Evolutionary conservation across 2,113 vertebrate species (phyloP).

Genomic region (Mystacornis crossleyi): DNA sequence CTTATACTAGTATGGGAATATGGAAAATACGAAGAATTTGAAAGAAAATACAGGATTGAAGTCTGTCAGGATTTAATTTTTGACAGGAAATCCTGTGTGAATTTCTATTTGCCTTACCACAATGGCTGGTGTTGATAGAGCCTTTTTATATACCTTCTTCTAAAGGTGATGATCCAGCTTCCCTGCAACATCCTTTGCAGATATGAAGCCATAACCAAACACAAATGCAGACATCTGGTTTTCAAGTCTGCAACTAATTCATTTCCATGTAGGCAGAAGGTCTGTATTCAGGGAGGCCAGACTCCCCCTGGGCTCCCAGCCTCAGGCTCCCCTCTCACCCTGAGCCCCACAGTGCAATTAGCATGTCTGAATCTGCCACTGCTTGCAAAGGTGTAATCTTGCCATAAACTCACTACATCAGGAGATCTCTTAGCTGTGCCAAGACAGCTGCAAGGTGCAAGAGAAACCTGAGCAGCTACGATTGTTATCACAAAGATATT

Average conservation of each 20-base stretch:
- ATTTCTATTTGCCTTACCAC: not conserved
- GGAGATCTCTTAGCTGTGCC: not conserved
- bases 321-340: not conserved
- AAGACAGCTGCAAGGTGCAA: constrained; percentile 13
- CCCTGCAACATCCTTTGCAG: not conserved
- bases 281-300: not conserved
- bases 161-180: not conserved
- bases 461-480: not conserved
- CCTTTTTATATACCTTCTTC: not conserved
- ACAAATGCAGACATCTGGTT: not conserved
- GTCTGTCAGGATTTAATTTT: not conserved
- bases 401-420: not conserved
- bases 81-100: not conserved
- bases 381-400: not conserved
- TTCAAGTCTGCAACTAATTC: not conserved
- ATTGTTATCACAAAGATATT: not conserved
- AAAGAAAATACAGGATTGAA: not conserved
- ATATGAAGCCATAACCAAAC: not conserved
- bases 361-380: not conserved
- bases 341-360: not conserved
- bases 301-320: not conserved
- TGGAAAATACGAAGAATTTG: not conserved
- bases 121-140: not conserved
- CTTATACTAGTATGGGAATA: not conserved
- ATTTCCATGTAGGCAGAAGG: not conserved